Conservation (phyloP, 2,797 vertebrate genomes). For the Lerista edwardsae region DNA sequence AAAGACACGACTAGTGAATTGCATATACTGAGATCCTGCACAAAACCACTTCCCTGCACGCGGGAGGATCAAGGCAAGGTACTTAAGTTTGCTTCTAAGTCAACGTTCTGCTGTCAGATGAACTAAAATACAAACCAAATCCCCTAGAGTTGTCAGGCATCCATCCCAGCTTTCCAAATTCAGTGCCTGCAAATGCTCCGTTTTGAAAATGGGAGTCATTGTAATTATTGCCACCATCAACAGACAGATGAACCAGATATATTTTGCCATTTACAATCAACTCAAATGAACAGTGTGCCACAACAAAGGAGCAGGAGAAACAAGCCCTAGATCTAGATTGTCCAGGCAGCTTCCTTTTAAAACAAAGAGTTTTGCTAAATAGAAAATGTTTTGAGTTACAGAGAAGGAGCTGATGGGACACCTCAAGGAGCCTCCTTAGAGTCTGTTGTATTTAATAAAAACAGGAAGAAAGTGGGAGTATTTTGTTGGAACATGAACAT, state of each 20-base stretch:
- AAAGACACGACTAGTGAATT: not conserved
- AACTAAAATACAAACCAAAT: constrained; percentile 23
- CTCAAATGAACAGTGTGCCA: not conserved
- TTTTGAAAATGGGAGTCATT: not conserved
- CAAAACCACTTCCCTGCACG: not conserved
- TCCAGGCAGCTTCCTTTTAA: not conserved
- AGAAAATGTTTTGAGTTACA: not conserved
- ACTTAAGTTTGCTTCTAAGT: constrained; percentile 7
- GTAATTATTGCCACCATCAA: too few species aligned
- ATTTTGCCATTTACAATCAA: not conserved
- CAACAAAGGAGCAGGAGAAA: not conserved
- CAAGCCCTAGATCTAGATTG: not conserved
- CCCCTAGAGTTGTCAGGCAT: not conserved
- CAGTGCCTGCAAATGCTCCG: not conserved
- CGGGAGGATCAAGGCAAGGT: not conserved
- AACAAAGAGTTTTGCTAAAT: not conserved
- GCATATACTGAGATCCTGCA: not conserved
- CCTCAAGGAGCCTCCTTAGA: not conserved
- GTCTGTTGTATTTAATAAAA: not conserved
- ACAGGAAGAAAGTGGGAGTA: not conserved
- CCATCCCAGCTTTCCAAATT: not conserved
- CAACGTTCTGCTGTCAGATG: constrained; percentile 8
- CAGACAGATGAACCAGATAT: too few species aligned
- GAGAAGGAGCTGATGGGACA: not conserved
- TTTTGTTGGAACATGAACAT: not conserved